phyloP scores from a whole-genome alignment of 2,797 vertebrate species.

The Esox lucius region DNA sequence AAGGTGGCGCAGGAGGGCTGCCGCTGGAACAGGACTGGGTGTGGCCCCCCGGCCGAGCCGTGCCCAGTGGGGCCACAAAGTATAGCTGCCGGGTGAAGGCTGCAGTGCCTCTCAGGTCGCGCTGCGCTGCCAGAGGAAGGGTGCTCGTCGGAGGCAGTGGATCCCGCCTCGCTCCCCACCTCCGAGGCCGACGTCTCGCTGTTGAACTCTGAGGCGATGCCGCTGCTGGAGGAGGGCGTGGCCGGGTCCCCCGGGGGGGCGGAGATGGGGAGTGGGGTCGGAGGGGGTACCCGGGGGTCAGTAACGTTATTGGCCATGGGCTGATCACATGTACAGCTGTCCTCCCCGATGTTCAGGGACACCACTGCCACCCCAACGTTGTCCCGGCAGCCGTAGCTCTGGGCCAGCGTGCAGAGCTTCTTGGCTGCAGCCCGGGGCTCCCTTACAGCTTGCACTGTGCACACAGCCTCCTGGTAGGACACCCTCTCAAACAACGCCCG shows the following conservation, averaged over 20 bases:
- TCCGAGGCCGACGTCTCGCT: slow-evolving; percentile 93
- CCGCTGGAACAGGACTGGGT: slow-evolving; percentile 83
- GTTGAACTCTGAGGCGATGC: slow-evolving; percentile 88
- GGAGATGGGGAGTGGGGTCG: slow-evolving; percentile 52
- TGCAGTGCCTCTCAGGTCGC: slow-evolving; percentile 88
- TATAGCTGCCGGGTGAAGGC: slow-evolving; percentile 83
- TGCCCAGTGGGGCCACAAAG: slow-evolving; percentile 67
- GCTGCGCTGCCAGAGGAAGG: slow-evolving; percentile 67
- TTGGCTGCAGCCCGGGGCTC: slow-evolving; percentile 91
- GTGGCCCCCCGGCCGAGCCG: slow-evolving; percentile 36
- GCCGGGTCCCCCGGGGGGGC: slow-evolving; percentile 74
- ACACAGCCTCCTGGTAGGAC: slow-evolving; percentile 86
- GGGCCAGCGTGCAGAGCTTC: slow-evolving; percentile 92
- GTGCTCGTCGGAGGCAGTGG: slow-evolving; percentile 93
- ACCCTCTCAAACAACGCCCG: slow-evolving; percentile 89
- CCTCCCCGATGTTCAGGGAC: slow-evolving; percentile 83
- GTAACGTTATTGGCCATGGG: slow-evolving; percentile 63
- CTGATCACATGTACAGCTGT: slow-evolving; percentile 90
- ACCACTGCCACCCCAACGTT: slow-evolving; percentile 91
- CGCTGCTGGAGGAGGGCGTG: slow-evolving; percentile 87
- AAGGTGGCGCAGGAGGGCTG: slow-evolving; percentile 91
- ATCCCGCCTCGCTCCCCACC: slow-evolving; percentile 93
- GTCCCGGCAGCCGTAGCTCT: slow-evolving; percentile 95
- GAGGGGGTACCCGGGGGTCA: slow-evolving; percentile 67
- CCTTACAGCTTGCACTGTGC: slow-evolving; percentile 81